Evolutionary conservation across 2,797 vertebrate genomes (phyloP).

Genomic region (Ceyx erithaca): DNA sequence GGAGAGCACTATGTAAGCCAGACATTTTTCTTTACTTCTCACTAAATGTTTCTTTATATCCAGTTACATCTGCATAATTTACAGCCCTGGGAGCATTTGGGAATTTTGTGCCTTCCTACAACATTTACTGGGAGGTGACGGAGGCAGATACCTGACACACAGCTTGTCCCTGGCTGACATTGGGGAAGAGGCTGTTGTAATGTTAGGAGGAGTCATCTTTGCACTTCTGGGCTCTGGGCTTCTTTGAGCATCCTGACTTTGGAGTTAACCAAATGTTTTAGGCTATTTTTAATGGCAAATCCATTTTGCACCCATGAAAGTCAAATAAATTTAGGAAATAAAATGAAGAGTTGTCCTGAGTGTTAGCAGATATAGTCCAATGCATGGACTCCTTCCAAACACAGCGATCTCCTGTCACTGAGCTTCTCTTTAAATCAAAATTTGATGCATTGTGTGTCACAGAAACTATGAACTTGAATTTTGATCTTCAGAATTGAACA

Average conservation of each 20-base stretch:
- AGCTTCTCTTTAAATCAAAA: neutral
- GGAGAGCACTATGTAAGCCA: neutral
- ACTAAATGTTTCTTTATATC: constrained; percentile 19
- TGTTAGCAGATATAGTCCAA: neutral
- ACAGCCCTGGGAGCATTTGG: constrained; percentile 7
- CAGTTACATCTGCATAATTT: constrained; percentile 27
- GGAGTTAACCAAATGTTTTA: neutral
- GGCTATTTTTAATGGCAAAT: neutral
- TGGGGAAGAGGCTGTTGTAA: neutral
- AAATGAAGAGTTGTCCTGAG: neutral
- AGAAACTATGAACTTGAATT: neutral
- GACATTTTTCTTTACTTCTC: neutral
- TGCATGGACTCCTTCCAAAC: neutral
- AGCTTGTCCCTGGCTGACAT: neutral
- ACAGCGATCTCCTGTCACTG: neutral
- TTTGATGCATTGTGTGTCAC: neutral
- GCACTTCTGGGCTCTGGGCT: neutral
- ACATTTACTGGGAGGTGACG: neutral
- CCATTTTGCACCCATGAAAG: neutral
- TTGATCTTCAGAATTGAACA: neutral
- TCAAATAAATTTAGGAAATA: neutral
- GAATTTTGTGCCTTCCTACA: constrained; percentile 33
- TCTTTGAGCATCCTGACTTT: neutral
- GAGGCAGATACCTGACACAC: neutral
- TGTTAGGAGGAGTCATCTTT: neutral